A percentile compares a stretch with the other conserved stretches of the same genome.
Conservation (phyloP, 1,140 invertebrate species). For the Anadara kagoshimensis region DNA sequence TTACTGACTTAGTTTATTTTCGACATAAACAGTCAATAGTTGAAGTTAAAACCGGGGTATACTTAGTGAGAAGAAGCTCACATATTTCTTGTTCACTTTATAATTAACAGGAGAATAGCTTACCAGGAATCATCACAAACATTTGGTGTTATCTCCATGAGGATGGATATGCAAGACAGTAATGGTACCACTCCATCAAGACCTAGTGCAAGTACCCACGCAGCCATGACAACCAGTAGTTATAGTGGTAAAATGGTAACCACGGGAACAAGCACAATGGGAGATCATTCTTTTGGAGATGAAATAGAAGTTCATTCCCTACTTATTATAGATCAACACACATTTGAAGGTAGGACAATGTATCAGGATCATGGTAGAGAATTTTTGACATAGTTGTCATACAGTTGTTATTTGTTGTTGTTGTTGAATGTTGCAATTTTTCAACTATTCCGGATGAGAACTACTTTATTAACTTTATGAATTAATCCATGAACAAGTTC, state of each 20-base stretch:
- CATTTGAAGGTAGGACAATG: conserved; percentile 85
- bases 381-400: not conserved
- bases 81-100: no score
- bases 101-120: conserved; percentile 82
- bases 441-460: no score
- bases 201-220: conserved; percentile 86
- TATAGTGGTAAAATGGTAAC: conserved; percentile 62
- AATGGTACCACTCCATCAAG: conserved; percentile 76
- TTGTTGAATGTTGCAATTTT: no score
- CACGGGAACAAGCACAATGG: conserved; percentile 52
- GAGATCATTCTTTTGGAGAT: conserved; percentile 78
- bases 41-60: no score
- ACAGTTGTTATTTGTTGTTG: no score
- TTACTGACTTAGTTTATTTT: no score
- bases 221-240: conserved; percentile 77
- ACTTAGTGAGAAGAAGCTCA: no score
- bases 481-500: no score
- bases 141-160: conserved; percentile 94
- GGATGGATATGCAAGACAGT: conserved; percentile 80
- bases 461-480: no score
- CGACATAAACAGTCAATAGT: no score
- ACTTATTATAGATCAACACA: conserved; percentile 96
- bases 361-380: not conserved
- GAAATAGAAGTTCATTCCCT: conserved; percentile 96
- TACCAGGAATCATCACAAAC: conserved; percentile 96